Percentiles rank a stretch among this genome's conserved stretches.
These are phyloP conservation scores for Callinectes sapidus DNA, from an alignment of 2,888 invertebrate genomes.

Conservation along the genomic window DNA sequence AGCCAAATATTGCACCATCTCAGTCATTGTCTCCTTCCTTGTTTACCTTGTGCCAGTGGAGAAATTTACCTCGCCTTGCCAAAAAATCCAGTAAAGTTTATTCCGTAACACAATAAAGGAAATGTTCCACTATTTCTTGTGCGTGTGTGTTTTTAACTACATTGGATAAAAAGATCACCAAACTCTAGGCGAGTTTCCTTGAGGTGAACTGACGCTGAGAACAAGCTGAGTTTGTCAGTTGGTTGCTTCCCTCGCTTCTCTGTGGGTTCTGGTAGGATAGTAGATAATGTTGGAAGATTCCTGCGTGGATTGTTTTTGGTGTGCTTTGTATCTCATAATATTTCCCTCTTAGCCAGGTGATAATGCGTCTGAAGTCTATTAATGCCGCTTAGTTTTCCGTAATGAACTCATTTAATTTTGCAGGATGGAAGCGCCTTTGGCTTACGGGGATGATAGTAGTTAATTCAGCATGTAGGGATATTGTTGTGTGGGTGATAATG, in stretches of 20 bases:
- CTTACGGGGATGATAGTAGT: background rate
- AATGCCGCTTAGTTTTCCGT: background rate
- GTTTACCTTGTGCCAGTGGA: background rate
- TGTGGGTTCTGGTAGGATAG: background rate
- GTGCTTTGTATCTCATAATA: background rate
- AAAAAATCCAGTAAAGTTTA: background rate
- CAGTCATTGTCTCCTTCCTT: background rate
- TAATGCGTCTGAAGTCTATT: background rate
- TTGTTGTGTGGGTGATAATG: background rate
- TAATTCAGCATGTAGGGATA: background rate
- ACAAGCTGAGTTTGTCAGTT: background rate
- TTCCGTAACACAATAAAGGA: background rate
- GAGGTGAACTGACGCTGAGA: background rate
- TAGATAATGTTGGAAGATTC: background rate
- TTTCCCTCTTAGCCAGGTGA: background rate
- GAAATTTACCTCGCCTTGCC: background rate
- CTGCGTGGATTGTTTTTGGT: background rate
- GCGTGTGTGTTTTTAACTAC: background rate
- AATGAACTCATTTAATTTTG: background rate
- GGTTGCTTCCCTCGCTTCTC: background rate
- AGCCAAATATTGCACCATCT: background rate
- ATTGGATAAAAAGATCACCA: background rate
- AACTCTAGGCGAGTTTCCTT: background rate
- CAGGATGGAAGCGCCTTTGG: background rate
- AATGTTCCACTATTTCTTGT: background rate